Evolutionary conservation across 2,888 invertebrate genomes (phyloP).

Genomic region (Rhingia rostrata): DNA sequence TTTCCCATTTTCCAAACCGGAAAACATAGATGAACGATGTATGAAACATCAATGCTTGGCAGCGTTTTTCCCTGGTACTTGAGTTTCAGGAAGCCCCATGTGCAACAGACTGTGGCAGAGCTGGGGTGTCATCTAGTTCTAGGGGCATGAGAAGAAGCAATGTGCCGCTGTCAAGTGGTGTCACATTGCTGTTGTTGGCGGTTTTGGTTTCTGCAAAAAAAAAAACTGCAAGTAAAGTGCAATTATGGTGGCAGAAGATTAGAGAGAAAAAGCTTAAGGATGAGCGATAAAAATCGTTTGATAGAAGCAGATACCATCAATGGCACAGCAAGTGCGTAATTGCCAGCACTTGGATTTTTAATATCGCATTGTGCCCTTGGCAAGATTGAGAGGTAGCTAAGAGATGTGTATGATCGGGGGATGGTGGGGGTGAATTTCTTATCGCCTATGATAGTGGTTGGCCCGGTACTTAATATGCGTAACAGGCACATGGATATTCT

Average conservation of each 20-base stretch:
- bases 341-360: constrained; percentile 61
- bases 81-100: constrained; percentile 35
- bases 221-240: constrained; percentile 45
- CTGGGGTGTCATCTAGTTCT: background rate
- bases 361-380: constrained; percentile 59
- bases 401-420: background rate
- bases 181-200: constrained; percentile 51
- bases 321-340: constrained; percentile 46
- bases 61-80: constrained; percentile 6
- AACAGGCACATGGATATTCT: background rate
- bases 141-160: constrained; percentile 7
- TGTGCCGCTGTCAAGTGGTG: constrained; percentile 54
- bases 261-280: background rate
- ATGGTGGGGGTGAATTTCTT: background rate
- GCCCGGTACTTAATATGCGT: constrained; percentile 1
- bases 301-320: constrained; percentile 17
- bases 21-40: constrained; percentile 53
- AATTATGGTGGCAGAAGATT: constrained; percentile 47
- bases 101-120: constrained; percentile 54
- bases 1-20: constrained; percentile 34
- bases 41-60: constrained; percentile 39
- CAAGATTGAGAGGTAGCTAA: background rate
- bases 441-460: background rate
- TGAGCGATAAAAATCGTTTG: constrained; percentile 1
- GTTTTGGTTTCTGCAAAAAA: constrained; percentile 3